phyloP scores from a whole-genome alignment of 1,140 invertebrate genomes.

The Pissodes strobi region DNA sequence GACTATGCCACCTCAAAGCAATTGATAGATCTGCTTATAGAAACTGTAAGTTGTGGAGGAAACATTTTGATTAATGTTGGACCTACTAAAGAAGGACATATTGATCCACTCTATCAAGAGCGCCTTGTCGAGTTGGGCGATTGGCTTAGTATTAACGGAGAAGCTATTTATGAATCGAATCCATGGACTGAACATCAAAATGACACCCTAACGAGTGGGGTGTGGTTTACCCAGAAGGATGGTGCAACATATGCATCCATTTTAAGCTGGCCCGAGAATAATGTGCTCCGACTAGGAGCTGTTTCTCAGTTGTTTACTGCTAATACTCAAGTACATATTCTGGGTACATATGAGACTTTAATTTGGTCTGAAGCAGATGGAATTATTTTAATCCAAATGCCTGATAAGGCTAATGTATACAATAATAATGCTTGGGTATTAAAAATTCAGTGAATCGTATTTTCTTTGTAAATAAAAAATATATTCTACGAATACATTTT shows the following conservation, averaged over 20 bases:
- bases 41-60: constrained; percentile 85
- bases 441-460: no score
- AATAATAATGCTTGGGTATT: constrained; percentile 50
- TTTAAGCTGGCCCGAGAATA: constrained; percentile 68
- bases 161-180: constrained; percentile 80
- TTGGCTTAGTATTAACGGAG: constrained; percentile 85
- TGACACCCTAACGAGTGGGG: constrained; percentile 70
- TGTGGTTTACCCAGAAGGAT: constrained; percentile 71
- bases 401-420: constrained; percentile 44
- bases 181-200: constrained; percentile 87
- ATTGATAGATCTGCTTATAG: constrained; percentile 72
- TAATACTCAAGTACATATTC: constrained; percentile 44
- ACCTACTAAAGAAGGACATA: constrained; percentile 87
- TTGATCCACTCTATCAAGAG: constrained; percentile 88
- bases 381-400: constrained; percentile 42
- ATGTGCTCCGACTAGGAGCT: constrained; percentile 59
- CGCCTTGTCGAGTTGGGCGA: constrained; percentile 73
- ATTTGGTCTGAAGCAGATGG: constrained; percentile 21
- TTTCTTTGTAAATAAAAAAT: no score
- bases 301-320: constrained; percentile 50
- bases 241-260: constrained; percentile 66
- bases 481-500: no score
- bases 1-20: constrained; percentile 76
- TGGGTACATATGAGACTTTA: constrained; percentile 48
- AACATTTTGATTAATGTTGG: constrained; percentile 91